Evolutionary conservation across 2,888 invertebrate species (phyloP), one percentile per base, ranked within the genome.

Genomic region (Lasioglossum pauxillum): DNA sequence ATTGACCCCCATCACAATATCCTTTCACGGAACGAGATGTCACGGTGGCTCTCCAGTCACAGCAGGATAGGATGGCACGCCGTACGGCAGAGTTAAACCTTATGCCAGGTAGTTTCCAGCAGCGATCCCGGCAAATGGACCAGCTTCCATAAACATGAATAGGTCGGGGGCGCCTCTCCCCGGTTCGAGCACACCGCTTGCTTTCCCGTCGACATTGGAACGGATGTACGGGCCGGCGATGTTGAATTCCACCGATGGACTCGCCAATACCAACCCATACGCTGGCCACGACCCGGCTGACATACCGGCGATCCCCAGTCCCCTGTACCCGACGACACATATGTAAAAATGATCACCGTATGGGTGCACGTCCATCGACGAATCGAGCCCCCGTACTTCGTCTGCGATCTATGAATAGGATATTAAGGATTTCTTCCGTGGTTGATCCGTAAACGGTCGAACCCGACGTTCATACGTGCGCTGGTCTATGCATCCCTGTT

Each of bases 111-210:
- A 88, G 91, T 90, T 90, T 91, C 88, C 88, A 91, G 38, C 88
- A 88, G 88, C 89, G 91, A 90, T 90, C 84, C 84, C 78, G 72
- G 91, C 88, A 92, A 93, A 92, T 93, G 91, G 91, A 92, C 88
- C 92, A 84, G 90, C 88, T 92, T 92, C 88, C 89, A 92, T 91
- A 92, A 93, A 92, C 91, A 92, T 91, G 92, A 93, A 93, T 93
- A 90, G 90, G 78, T 88, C 88, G 88, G 82, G 79, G 86, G 87
- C 74, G 88, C 80, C 85, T 82, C 89, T 85, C 83, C 35, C 23
- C 38, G 69, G 88, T 85, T 81, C 79, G 84, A 87, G 84, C 76
- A 83, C 86, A 75, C 84, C 89, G 92, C 82, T 85, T 91, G 91
- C 90, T 90, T 92, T 92, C 92, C 57, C 90, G 86, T 64, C 85